Evolutionary conservation across 2,888 invertebrate species (phyloP).

Genomic region (Habroteleia sp.): DNA sequence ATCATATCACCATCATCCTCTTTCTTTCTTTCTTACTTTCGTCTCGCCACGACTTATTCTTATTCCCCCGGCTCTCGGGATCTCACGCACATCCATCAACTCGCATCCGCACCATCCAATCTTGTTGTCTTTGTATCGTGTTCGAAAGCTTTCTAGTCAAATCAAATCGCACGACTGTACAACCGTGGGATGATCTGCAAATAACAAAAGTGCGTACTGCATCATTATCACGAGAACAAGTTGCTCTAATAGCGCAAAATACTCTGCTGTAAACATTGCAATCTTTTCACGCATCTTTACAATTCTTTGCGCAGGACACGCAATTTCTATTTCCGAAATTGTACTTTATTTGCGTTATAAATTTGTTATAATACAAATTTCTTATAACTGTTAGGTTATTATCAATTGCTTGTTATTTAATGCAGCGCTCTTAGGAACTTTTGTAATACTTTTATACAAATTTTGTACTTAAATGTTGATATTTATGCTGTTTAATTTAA

Average conservation of each 20-base stretch:
- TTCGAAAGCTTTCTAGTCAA: slow-evolving; percentile 80
- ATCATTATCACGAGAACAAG: slow-evolving; percentile 62
- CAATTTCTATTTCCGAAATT: too few relatives aligned
- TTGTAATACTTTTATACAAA: too few relatives aligned
- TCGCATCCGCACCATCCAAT: slow-evolving; percentile 80
- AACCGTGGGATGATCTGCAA: slow-evolving; percentile 80
- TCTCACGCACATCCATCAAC: slow-evolving; percentile 80
- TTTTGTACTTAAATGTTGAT: too few relatives aligned
- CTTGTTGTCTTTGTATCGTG: slow-evolving; percentile 81
- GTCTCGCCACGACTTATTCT: slow-evolving; percentile 70
- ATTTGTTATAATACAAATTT: too few relatives aligned
- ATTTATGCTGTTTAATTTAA: too few relatives aligned
- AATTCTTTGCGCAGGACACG: too few relatives aligned
- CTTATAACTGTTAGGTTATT: too few relatives aligned
- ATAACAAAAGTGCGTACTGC: slow-evolving; percentile 78
- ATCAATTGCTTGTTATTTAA: too few relatives aligned
- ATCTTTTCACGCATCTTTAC: too few relatives aligned
- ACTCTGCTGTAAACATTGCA: slow-evolving; percentile 7
- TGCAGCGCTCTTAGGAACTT: too few relatives aligned
- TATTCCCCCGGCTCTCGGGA: slow-evolving; percentile 71
- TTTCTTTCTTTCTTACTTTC: slow-evolving; percentile 64
- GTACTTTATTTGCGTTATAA: too few relatives aligned
- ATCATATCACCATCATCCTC: slow-evolving; percentile 61
- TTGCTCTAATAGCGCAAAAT: slow-evolving; percentile 36
- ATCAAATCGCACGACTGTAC: slow-evolving; percentile 80